Percentiles rank a stretch among this genome's conserved stretches.
phyloP scores from a whole-genome alignment of 2,113 vertebrate species.

The Lasiurus borealis region DNA sequence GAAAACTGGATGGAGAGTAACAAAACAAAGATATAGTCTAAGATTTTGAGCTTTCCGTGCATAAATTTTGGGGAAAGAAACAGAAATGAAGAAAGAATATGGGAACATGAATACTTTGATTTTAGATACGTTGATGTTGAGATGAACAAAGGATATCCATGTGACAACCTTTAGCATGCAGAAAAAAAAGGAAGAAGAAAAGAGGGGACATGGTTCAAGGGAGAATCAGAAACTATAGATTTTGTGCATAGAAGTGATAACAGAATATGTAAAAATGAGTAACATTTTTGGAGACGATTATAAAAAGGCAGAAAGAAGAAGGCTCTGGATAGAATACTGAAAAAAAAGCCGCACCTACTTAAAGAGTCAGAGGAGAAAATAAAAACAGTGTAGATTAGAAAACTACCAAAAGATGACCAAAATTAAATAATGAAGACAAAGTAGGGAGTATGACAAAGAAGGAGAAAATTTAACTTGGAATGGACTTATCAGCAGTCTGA shows the following conservation, averaged over 20 bases:
- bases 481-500: not conserved
- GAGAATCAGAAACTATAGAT: not conserved
- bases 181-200: not conserved
- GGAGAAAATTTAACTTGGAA: not conserved
- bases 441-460: not conserved
- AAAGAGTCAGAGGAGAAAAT: not conserved
- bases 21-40: not conserved
- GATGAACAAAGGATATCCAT: not conserved
- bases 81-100: not conserved
- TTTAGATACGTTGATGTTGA: slow-evolving; percentile 12
- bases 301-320: not conserved
- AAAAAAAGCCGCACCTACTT: not conserved
- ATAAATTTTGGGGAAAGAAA: not conserved
- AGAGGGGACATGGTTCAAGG: not conserved
- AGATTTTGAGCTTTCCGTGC: not conserved
- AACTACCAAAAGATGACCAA: not conserved
- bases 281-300: not conserved
- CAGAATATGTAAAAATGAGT: not conserved
- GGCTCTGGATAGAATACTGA: not conserved
- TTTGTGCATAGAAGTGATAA: not conserved
- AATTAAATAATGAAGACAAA: not conserved
- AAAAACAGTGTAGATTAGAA: not conserved
- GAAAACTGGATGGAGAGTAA: not conserved
- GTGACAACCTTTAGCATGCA: not conserved
- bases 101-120: not conserved